Evolutionary conservation across 2,888 invertebrate species (phyloP).

Genomic region (Rotaria socialis): DNA sequence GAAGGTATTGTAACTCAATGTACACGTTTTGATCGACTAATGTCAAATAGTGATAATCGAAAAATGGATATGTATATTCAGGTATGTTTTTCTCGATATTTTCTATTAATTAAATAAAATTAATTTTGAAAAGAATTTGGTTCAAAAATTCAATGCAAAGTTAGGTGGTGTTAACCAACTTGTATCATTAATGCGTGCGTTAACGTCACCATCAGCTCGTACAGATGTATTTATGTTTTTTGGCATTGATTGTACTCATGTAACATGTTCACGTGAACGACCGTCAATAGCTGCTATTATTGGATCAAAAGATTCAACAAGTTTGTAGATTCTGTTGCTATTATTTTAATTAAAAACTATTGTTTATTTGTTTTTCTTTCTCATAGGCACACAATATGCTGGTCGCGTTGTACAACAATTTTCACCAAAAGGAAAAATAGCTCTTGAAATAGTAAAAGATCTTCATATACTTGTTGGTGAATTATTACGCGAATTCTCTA

Average conservation of each 20-base stretch:
- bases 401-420: constrained; percentile 27
- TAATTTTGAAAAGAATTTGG: not conserved
- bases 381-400: constrained; percentile 10
- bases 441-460: constrained; percentile 27
- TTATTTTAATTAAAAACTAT: no score
- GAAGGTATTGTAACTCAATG: constrained; percentile 1
- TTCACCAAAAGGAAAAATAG: constrained; percentile 34
- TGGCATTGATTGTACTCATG: not conserved
- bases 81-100: not conserved
- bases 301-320: not conserved
- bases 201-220: not conserved
- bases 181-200: constrained; percentile 6
- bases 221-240: constrained; percentile 8
- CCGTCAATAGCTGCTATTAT: not conserved
- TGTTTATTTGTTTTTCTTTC: no score
- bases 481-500: not conserved
- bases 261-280: constrained; percentile 18
- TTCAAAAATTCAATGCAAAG: constrained; percentile 37
- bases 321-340: not conserved
- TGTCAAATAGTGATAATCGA: not conserved
- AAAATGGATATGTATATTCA: constrained; percentile 18
- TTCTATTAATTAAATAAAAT: not conserved
- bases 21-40: not conserved
- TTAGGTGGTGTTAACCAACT: constrained; percentile 12
- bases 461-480: not conserved